These are phyloP conservation scores for Delphinapterus leucas DNA, from an alignment of 2,113 vertebrate species.

Conservation along the genomic window DNA sequence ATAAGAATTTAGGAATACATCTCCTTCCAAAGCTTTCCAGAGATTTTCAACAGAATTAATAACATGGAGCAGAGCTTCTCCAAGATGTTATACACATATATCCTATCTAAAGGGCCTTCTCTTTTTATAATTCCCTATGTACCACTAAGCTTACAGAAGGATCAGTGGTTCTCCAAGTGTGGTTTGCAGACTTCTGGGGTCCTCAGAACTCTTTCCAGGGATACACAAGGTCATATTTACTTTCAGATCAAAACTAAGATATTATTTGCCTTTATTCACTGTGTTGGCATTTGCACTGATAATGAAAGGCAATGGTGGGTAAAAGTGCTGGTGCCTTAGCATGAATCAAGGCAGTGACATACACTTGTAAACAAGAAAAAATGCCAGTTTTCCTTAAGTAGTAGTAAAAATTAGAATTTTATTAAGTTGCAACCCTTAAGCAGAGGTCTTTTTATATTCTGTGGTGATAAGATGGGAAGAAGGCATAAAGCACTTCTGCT, in stretches of 20 bases:
- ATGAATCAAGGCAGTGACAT: neutral
- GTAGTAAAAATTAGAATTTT: neutral
- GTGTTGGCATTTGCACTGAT: neutral
- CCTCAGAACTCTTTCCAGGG: neutral
- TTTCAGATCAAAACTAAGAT: neutral
- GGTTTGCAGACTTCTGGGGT: neutral
- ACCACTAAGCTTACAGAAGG: neutral
- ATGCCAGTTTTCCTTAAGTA: neutral
- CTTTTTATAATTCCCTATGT: neutral
- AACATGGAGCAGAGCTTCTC: neutral
- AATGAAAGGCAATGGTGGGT: neutral
- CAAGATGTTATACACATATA: neutral
- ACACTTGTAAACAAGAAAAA: neutral
- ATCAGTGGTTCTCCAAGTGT: neutral
- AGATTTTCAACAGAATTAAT: neutral
- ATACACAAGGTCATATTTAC: neutral
- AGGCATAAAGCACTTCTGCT: neutral
- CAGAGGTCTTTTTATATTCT: neutral
- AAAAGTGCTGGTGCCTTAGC: neutral
- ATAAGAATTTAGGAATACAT: neutral
- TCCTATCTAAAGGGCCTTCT: neutral
- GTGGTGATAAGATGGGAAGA: neutral
- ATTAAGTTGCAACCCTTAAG: neutral
- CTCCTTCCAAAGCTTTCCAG: constrained; percentile 20
- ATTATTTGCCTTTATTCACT: neutral